Base-by-base conservation (phyloP, 2,113 vertebrate genomes). In the Pelobates fuscus region DNA sequence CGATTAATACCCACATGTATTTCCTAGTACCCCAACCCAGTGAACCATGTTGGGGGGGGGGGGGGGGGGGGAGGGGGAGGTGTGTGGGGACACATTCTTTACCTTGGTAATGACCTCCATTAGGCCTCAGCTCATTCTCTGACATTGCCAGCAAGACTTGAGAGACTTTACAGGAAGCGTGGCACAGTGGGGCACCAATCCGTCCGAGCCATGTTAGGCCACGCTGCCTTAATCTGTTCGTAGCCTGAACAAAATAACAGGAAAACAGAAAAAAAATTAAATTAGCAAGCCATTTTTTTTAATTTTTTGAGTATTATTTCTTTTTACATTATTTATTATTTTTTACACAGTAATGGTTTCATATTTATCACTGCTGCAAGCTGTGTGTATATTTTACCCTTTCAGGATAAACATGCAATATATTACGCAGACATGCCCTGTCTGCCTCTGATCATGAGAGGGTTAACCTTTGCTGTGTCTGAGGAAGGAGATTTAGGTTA, bases 21-120 rank as follows among this genome's bases (percentile, higher is more conserved):
- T 55, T 44, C 43, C 25, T 37, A 15, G 32, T 2, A 43, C 7
- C 25, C 67, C 10, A 21, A 12, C 54, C 37, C 10, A 27, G 32
- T 27, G 23, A 57, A n/a, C 20, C 30, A 17, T 25, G 57, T 60
- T 43, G 8, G 24, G 71, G 10, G 12, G 15, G 4, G 7, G 8
- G 46, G 11, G 6, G 1, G 2, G 12, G 52, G 52, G 11, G 21
- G 23, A 58, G 25, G 37, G 65, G 46, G 11, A 2, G 1, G 2
- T 6, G 52, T 18, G 11, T n/a, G 23, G 44, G 25, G 37, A 55
- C 20, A 49, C 71, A 29, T 37, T 78, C 37, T 75, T 82, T 81
- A 86, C 84, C 84, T 58, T 78, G 61, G 54, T 1, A 82, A 43
- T 54, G 82, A 75, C 52, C 71, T 70, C 73, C 81, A 27, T 32